These are phyloP conservation scores for Hydrotaea diabolus DNA, from an alignment of 2,888 invertebrate genomes.

Conservation along the genomic window DNA sequence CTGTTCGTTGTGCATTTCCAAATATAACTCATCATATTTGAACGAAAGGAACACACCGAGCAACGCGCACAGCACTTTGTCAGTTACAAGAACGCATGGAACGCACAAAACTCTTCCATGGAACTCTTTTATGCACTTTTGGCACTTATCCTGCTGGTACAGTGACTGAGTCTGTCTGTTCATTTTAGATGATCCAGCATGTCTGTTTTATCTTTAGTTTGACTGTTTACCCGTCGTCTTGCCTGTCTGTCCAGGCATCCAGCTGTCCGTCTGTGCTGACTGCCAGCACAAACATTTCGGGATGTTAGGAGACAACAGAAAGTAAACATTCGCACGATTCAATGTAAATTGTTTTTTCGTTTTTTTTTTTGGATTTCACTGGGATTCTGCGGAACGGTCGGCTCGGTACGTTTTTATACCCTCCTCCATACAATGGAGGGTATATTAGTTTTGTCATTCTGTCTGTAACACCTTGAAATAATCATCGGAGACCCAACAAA, in stretches of 20 bases:
- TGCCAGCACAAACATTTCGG: constrained; percentile 14
- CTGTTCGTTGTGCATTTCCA: constrained; percentile 30
- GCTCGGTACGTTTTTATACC: too few species aligned
- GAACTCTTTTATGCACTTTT: constrained; percentile 54
- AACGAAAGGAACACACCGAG: not conserved
- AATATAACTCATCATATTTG: constrained; percentile 59
- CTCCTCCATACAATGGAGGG: too few species aligned
- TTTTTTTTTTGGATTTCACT: constrained; percentile 12
- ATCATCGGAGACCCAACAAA: too few species aligned
- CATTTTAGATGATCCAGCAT: constrained; percentile 60
- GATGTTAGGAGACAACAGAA: constrained; percentile 49
- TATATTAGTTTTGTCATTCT: too few species aligned
- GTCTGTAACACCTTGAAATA: too few species aligned
- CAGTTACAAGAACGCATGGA: constrained; percentile 12
- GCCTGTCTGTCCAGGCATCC: constrained; percentile 26
- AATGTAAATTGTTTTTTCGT: constrained; percentile 70
- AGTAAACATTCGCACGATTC: constrained; percentile 75
- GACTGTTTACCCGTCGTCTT: constrained; percentile 20
- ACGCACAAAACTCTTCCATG: constrained; percentile 27
- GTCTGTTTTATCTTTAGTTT: constrained; percentile 55
- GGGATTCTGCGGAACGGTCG: constrained; percentile 27
- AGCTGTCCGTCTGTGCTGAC: constrained; percentile 33
- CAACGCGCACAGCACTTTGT: constrained; percentile 27
- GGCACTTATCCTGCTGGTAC: constrained; percentile 66
- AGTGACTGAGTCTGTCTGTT: constrained; percentile 48